phyloP scores from a whole-genome alignment of 1,140 invertebrate species.

The Wasmannia auropunctata region DNA sequence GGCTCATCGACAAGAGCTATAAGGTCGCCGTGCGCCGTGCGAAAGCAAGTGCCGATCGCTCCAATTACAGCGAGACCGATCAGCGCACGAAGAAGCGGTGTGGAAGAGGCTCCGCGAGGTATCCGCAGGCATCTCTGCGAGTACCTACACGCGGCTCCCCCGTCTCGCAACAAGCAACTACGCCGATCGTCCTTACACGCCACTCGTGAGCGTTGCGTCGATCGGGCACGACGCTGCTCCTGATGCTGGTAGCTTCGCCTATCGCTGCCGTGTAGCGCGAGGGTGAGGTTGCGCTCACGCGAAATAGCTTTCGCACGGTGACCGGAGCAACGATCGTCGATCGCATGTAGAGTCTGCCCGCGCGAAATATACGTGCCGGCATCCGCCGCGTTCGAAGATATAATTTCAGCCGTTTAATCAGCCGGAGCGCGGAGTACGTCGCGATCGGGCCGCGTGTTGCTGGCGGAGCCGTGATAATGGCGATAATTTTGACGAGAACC shows the following conservation, averaged over 20 bases:
- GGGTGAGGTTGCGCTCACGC: constrained; percentile 56
- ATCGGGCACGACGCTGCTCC: constrained; percentile 59
- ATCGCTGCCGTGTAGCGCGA: constrained; percentile 55
- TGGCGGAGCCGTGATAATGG: constrained; percentile 33
- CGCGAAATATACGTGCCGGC: constrained; percentile 51
- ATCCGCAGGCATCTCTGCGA: constrained; percentile 61
- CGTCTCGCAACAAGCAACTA: constrained; percentile 61
- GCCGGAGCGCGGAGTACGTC: constrained; percentile 1
- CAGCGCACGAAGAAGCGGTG: constrained; percentile 62
- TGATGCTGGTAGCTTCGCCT: constrained; percentile 65
- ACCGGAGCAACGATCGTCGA: constrained; percentile 52
- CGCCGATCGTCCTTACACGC: constrained; percentile 62
- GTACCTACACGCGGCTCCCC: constrained; percentile 53
- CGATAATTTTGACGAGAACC: constrained; percentile 42
- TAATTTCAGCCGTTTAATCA: constrained; percentile 55
- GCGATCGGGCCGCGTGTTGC: constrained; percentile 51
- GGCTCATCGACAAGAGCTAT: constrained; percentile 40
- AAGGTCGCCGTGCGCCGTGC: constrained; percentile 71
- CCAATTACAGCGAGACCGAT: constrained; percentile 75
- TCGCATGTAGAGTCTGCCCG: constrained; percentile 40
- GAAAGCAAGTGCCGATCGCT: constrained; percentile 80
- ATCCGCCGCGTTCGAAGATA: constrained; percentile 42
- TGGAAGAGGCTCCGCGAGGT: constrained; percentile 62
- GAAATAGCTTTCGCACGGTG: constrained; percentile 61
- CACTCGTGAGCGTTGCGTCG: constrained; percentile 59